Conservation (phyloP, 2,888 invertebrate species). For the Drosophila anomelani region DNA sequence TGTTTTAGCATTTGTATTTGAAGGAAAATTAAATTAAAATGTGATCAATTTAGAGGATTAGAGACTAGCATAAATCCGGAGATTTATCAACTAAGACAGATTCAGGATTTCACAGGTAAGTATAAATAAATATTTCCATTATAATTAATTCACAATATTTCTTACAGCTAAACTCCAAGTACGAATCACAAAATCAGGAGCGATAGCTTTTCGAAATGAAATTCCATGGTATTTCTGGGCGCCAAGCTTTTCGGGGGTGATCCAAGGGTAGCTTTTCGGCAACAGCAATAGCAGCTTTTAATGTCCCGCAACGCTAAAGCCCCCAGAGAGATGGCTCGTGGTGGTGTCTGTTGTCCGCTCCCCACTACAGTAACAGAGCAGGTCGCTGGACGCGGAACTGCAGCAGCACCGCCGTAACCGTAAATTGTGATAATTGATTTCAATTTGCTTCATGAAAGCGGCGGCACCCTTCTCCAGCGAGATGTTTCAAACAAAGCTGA, state of each 20-base stretch:
- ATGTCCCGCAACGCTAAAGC: constrained; percentile 62
- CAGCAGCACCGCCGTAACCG: constrained; percentile 20
- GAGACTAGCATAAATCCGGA: too few relatives aligned
- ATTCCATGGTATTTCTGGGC: neutral
- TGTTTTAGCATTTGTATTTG: too few relatives aligned
- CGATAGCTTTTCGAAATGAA: neutral
- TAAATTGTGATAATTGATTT: constrained; percentile 66
- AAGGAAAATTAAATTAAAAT: too few relatives aligned
- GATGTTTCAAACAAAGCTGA: constrained; percentile 58
- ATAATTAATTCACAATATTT: neutral
- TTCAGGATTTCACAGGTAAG: too few relatives aligned
- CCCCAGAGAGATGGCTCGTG: constrained; percentile 22
- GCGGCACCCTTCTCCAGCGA: constrained; percentile 8
- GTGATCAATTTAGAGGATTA: too few relatives aligned
- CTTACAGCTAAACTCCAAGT: neutral
- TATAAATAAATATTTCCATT: too few relatives aligned
- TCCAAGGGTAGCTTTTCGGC: constrained; percentile 30
- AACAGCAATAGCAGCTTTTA: constrained; percentile 57
- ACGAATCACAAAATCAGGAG: neutral
- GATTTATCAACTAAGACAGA: too few relatives aligned
- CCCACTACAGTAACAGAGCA: constrained; percentile 1
- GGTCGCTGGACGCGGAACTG: constrained; percentile 27
- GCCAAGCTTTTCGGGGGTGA: constrained; percentile 29
- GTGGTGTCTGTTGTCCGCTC: constrained; percentile 19
- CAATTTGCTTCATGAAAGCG: constrained; percentile 49